Evolutionary conservation across 2,888 invertebrate species (phyloP).

Genomic region (Lymantria dispar): DNA sequence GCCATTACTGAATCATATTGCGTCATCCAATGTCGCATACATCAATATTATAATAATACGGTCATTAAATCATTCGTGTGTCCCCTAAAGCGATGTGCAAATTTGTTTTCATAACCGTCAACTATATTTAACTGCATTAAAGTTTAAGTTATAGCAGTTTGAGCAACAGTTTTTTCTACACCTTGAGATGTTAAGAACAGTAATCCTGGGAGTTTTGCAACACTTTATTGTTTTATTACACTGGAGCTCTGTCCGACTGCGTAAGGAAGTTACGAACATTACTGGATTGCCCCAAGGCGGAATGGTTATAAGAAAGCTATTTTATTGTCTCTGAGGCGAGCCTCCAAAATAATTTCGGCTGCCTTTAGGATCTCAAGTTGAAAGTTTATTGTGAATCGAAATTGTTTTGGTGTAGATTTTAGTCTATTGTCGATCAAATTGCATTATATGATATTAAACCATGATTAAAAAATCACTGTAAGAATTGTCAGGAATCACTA

Average conservation of each 20-base stretch:
- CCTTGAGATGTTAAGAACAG: constrained; percentile 43
- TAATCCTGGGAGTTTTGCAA: constrained; percentile 53
- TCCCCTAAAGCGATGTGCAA: constrained; percentile 31
- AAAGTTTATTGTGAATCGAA: constrained; percentile 53
- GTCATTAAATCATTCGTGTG: constrained; percentile 35
- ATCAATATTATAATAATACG: constrained; percentile 17
- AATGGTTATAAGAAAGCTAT: constrained; percentile 62
- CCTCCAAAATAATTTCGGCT: constrained; percentile 57
- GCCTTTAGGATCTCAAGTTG: constrained; percentile 53
- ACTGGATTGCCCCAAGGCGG: constrained; percentile 48
- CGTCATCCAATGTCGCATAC: too few relatives aligned
- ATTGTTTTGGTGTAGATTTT: constrained; percentile 46
- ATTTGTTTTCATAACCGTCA: constrained; percentile 11
- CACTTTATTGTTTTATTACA: constrained; percentile 65
- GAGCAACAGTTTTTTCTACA: constrained; percentile 35
- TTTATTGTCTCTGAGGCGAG: constrained; percentile 59
- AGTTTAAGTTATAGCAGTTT: constrained; percentile 28
- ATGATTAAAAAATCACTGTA: too few relatives aligned
- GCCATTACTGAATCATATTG: too few relatives aligned
- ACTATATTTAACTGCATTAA: constrained; percentile 39
- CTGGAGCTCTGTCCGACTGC: constrained; percentile 37
- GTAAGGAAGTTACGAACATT: constrained; percentile 52
- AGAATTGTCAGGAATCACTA: constrained; percentile 20
- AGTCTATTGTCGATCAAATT: constrained; percentile 44
- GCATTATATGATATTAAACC: constrained; percentile 17